These are phyloP conservation scores for Perodicticus potto DNA, from an alignment of 2,797 vertebrate species.

Conservation along the genomic window DNA sequence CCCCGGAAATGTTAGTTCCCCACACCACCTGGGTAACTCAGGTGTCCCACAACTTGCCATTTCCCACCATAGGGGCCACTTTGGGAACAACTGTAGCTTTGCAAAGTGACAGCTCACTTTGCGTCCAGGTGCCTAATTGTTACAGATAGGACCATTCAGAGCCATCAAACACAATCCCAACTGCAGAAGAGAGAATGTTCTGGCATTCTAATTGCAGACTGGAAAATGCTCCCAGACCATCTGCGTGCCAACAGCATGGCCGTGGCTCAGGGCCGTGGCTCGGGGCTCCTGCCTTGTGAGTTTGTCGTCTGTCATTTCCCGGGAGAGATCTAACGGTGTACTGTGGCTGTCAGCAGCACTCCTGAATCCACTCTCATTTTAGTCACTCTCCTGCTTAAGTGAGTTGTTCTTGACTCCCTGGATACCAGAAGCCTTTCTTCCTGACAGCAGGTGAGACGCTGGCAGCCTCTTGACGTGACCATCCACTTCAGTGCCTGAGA, in stretches of 20 bases:
- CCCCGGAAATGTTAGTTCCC: not conserved
- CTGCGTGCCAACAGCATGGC: not conserved
- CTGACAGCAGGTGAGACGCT: not conserved
- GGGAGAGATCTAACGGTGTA: not conserved
- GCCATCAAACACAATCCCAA: not conserved
- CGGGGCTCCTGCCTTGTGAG: fast-evolving
- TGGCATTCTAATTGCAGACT: not conserved
- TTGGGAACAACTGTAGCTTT: not conserved
- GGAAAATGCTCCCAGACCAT: not conserved
- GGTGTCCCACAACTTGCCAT: not conserved
- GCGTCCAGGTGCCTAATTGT: not conserved
- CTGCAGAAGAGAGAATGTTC: not conserved
- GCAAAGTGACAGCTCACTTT: not conserved
- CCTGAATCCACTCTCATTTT: not conserved
- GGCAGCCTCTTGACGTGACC: not conserved
- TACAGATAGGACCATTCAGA: not conserved
- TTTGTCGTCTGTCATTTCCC: not conserved
- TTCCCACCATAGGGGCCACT: not conserved
- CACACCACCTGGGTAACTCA: not conserved
- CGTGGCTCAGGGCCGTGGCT: not conserved
- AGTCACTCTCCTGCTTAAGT: constrained; percentile 8
- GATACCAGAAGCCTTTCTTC: constrained; percentile 46
- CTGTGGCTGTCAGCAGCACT: not conserved
- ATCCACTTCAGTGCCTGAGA: constrained; percentile 21
- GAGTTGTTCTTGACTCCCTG: constrained; percentile 9